Base-by-base conservation (phyloP, 2,888 invertebrate genomes). In the Eupithecia dodoneata region DNA sequence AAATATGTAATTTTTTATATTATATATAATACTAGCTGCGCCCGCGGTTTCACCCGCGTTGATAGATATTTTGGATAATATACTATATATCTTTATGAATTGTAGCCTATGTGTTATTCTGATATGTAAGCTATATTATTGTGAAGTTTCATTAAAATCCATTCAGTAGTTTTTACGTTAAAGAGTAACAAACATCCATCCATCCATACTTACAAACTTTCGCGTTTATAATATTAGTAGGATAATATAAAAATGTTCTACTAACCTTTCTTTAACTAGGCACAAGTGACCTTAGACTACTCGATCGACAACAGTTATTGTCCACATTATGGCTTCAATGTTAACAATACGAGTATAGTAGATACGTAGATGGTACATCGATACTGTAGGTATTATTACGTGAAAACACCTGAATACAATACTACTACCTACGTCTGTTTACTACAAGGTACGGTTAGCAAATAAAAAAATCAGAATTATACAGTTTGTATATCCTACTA, bases 331-430 rank as follows among this genome's bases (percentile, higher is more conserved):
- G 77, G 72, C 72, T 77, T 77, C 77, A 45, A 45, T 45, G 72
- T 75, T 52, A 77, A 67, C 71, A 67, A 71, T 67, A n/a, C n/a
- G n/a, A n/a, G n/a, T n/a, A 10, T 69, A 69, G 44, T 44, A 69
- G 67, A 44, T 67, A 67, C 42, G 66, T 67, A 67, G 4, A 9
- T 67, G n/a, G 7, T 69, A 75, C 55, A 71, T 49, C 5, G 30
- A 67, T 42, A 65, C 70, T 15, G 42, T 63, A 59, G 18, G 7
- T 69, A 77, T 77, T 72, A 67, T 77, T 72, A 72, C 66, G 74
- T 47, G 66, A 44, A 74, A 74, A 77, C 49, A 72, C 69, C 18
- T 71, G 71, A 71, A 70, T 44, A 71, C 70, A 77, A 72, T 72
- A 77, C 44, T 66, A 63, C 52, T 18, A 18, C 55, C 55, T 63